Evolutionary conservation across 1,140 invertebrate genomes (phyloP), one percentile per base, ranked within the genome.

Genomic region (Augochlora pura): DNA sequence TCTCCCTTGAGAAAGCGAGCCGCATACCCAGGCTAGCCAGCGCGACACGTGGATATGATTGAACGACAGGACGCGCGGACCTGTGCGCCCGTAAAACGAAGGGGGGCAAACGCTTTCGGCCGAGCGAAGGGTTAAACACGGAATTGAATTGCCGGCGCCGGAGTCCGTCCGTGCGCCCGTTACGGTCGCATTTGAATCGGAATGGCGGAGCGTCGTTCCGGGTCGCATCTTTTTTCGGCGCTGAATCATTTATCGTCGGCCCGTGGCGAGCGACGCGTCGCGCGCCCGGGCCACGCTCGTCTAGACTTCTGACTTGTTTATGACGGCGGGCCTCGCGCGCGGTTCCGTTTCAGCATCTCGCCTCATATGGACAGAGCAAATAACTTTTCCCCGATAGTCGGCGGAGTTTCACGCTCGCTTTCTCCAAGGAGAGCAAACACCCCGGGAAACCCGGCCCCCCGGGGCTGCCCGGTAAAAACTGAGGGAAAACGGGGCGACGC

Each of bases 321-420:
- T 70, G 78, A 62, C 16, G 82, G 66, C 27, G 54, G 54, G 77
- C 39, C 77, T 64, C 39, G 69, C 57, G 69, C 57, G 72, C 52
- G 62, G 72, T 72, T 77, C 81, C 78, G 38, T 59, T 84, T 83
- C 52, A 60, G 60, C 54, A 68, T 76, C 77, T 42, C 68, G 82
- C 77, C 83, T 85, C 82, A 60, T 84, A 81, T 74, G 83, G 82
- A 84, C 75, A 81, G 72, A 77, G 83, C 78, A 85, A 85, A 81
- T 85, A 85, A 85, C 77, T 85, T 85, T 81, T 67, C 77, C 77
- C 46, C 82, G 68, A 81, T 80, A 73, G 72, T 80, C 69, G 9
- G 68, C 72, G 72, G 42, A 46, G 42, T 46, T 81, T 84, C 59
- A 25, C 49, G 77, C 69, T 57, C 77, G 63, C 12, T 74, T 79